Conservation (phyloP, 2,113 vertebrate genomes). For the Oxyura jamaicensis region DNA sequence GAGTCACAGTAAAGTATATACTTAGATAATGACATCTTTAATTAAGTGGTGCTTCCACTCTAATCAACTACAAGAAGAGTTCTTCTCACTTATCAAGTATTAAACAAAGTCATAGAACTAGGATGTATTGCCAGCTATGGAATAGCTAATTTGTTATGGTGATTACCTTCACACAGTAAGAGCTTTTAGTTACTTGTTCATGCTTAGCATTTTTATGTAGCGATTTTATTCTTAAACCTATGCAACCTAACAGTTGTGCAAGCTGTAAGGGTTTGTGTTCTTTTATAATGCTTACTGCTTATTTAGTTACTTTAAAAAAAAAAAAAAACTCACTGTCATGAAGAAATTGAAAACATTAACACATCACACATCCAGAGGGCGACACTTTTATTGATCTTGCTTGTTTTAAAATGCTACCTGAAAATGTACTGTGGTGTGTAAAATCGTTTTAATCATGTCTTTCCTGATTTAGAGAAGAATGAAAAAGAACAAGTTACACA, state of each 20-base stretch:
- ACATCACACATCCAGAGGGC: not conserved
- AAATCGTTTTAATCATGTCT: not conserved
- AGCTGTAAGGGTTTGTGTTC: not conserved
- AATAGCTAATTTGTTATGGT: not conserved
- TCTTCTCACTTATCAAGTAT: not conserved
- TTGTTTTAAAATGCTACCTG: not conserved
- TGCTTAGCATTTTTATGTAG: not conserved
- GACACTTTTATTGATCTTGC: not conserved
- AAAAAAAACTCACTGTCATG: not conserved
- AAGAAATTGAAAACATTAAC: not conserved
- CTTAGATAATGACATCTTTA: not conserved
- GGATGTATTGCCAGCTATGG: not conserved
- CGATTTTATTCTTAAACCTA: not conserved
- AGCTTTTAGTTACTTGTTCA: not conserved
- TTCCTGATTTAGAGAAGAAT: conserved; percentile 74
- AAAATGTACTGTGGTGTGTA: not conserved
- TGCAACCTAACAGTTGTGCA: not conserved
- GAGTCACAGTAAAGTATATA: not conserved
- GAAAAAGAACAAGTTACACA: conserved; percentile 67
- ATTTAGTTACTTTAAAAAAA: not conserved
- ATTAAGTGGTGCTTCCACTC: not conserved
- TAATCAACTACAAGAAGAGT: not conserved
- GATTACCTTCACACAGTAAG: not conserved
- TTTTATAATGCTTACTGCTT: not conserved
- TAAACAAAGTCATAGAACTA: not conserved